Conservation (phyloP, 2,888 invertebrate genomes). For the Allygus modestus region DNA sequence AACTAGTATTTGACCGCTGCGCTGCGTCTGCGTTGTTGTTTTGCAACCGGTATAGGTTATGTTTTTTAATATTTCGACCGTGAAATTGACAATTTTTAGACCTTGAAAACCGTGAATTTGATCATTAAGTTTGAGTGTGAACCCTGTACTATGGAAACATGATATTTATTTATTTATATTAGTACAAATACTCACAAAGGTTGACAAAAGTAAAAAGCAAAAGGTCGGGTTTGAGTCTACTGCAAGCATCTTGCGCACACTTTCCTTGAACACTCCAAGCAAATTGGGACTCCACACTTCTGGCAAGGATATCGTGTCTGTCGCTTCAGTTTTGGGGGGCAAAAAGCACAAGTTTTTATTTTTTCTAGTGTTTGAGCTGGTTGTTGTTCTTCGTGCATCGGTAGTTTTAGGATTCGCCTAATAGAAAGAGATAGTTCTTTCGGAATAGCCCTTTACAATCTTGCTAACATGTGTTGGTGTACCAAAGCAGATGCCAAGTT, state of each 20-base stretch:
- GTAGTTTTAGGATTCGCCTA: slow-evolving; percentile 24
- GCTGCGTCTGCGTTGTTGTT: no score
- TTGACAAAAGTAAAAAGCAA: neutral
- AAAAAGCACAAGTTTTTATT: slow-evolving; percentile 56
- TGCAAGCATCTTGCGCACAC: no score
- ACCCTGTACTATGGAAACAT: neutral
- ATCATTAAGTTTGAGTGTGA: neutral
- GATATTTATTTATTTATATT: neutral
- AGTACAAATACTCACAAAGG: neutral
- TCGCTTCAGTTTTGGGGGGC: no score
- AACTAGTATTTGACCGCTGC: no score
- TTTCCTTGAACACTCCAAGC: slow-evolving; percentile 51
- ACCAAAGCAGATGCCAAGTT: slow-evolving; percentile 16
- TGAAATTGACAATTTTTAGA: no score
- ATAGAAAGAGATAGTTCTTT: slow-evolving; percentile 5
- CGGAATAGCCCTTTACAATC: slow-evolving; percentile 11
- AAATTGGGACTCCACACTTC: slow-evolving; percentile 51
- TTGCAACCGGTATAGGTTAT: no score
- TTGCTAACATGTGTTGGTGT: slow-evolving; percentile 15
- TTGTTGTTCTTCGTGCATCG: neutral
- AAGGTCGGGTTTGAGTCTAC: slow-evolving; percentile 20
- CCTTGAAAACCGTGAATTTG: no score
- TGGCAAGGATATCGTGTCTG: slow-evolving; percentile 58
- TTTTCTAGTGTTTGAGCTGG: slow-evolving; percentile 7
- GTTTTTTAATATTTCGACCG: no score